These are phyloP conservation scores for Heteromyza rotundicornis DNA, from an alignment of 2,888 invertebrate genomes.

Conservation along the genomic window DNA sequence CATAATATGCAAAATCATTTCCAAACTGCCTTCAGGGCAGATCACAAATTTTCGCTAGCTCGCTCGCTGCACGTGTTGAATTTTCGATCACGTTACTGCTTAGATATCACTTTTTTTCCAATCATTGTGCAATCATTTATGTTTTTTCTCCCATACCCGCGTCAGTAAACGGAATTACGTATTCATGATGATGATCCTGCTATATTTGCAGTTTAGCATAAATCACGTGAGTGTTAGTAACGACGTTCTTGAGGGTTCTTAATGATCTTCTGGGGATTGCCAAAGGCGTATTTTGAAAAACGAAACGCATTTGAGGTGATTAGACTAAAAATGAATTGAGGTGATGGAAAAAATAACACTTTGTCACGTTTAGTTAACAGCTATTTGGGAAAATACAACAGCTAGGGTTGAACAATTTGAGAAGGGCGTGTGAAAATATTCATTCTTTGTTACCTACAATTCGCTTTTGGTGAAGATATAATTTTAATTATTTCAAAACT, in stretches of 20 bases:
- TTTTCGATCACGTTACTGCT: neutral
- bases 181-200: neutral
- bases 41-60: too few species aligned
- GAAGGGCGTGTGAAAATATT: constrained; percentile 1
- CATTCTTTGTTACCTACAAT: too few species aligned
- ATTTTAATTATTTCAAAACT: too few species aligned
- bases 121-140: constrained; percentile 38
- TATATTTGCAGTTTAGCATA: neutral
- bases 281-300: neutral
- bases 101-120: constrained; percentile 24
- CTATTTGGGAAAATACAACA: neutral
- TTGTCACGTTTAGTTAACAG: constrained; percentile 45
- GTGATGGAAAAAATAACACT: constrained; percentile 8
- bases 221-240: neutral
- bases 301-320: constrained; percentile 1
- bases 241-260: neutral
- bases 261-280: neutral
- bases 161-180: neutral
- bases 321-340: neutral
- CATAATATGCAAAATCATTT: neutral
- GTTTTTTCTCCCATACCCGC: constrained; percentile 18
- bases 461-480: too few species aligned
- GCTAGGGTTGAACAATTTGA: too few species aligned
- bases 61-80: neutral
- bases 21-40: neutral